Evolutionary conservation across 2,888 invertebrate species (phyloP), one percentile per base, ranked within the genome.

Genomic region (Phragmatobia fuliginosa): DNA sequence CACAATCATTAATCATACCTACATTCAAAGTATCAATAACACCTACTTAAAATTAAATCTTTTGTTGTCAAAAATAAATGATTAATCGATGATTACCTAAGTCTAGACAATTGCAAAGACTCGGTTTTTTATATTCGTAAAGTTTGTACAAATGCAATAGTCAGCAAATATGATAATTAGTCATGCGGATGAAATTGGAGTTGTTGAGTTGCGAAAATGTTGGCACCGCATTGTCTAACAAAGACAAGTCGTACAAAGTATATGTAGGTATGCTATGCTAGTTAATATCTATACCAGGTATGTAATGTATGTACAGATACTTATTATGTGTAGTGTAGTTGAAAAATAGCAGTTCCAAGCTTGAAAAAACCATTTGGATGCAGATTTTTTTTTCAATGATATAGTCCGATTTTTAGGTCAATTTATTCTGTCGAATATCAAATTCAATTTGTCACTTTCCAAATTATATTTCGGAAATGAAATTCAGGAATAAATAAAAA

Each of bases 181-280:
- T 64, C 65, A 60, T 28, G 45, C 56, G 41, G 33, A 58, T 62
- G 45, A 5, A 32, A 67, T 62, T 38, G n/a, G 41, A 25, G 25
- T 11, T 52, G 52, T 33, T 33, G 25, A 25, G 41, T 45, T 64
- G 64, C 18, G 32, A 38, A 63, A n/a, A 33, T 28, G 10, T 41
- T 62, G 66, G 66, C 66, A 63, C 72, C 72, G 62, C 11, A 3
- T 8, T 66, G 72, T 69, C 69, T 69, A 38, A n/a, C n/a, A n/a
- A n/a, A 45, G 11, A 28, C 6, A 18, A 32, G 49, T 67, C 60
- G 28, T 63, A 45, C 31, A 45, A 32, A 41, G 38, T 28, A 38
- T 45, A 49, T 31, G 32, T 49, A 56, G 11, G 32, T 62, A 38
- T 45, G 18, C 8, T 45, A 45, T 18, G 45, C n/a, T n/a, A n/a